These are phyloP conservation scores for Criorhina ranunculi DNA, from an alignment of 2,888 invertebrate genomes.

Conservation along the genomic window DNA sequence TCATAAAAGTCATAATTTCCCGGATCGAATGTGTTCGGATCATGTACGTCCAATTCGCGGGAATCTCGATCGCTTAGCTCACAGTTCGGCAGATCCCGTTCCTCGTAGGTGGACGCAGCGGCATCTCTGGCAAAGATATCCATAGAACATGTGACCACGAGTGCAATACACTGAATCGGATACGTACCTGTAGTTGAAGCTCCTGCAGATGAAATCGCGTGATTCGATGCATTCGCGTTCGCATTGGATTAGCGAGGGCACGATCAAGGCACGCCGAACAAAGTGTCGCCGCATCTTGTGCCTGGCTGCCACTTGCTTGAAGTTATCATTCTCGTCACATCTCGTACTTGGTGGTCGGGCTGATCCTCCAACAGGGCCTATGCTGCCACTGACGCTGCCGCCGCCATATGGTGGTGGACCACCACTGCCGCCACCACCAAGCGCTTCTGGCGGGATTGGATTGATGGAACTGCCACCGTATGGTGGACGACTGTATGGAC, in stretches of 20 bases:
- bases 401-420: constrained; percentile 78
- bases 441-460: constrained; percentile 78
- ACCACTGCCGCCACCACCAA: constrained; percentile 74
- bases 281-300: constrained; percentile 92
- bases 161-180: neutral
- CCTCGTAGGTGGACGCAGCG: constrained; percentile 87
- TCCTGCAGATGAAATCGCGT: constrained; percentile 92
- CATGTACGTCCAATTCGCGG: constrained; percentile 92
- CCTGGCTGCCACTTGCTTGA: constrained; percentile 91
- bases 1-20: constrained; percentile 95
- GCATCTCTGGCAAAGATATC: constrained; percentile 84
- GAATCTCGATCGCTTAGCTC: constrained; percentile 95
- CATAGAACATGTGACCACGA: constrained; percentile 39
- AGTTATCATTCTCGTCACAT: constrained; percentile 93
- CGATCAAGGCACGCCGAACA: constrained; percentile 90
- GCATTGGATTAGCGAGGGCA: constrained; percentile 91
- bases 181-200: constrained; percentile 91
- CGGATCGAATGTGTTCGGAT: constrained; percentile 93
- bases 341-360: constrained; percentile 85
- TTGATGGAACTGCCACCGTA: constrained; percentile 77
- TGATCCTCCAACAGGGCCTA: constrained; percentile 83
- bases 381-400: constrained; percentile 81
- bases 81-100: constrained; percentile 88
- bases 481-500: constrained; percentile 82
- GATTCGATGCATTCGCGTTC: constrained; percentile 93